Evolutionary conservation across 2,113 vertebrate species (phyloP), one percentile per base, ranked within the genome.

Genomic region (Lamprologus tigripictilis): DNA sequence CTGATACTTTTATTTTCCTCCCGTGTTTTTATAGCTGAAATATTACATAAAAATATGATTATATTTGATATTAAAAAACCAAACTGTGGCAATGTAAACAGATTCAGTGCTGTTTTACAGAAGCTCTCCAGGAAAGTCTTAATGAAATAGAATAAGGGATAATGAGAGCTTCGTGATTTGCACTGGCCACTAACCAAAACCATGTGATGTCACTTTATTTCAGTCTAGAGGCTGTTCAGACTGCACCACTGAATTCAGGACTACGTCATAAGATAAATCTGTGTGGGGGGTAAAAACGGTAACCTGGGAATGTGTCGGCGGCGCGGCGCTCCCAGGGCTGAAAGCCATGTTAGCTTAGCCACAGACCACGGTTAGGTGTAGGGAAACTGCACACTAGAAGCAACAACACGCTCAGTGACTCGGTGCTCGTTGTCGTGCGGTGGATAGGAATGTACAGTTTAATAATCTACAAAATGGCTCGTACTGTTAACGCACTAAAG

Each of bases 401-500:
- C 88, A 90, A 80, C 84, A 87, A 82, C 68, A 53, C 82, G 54
- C 88, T 89, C 54, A 76, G 79, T 58, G 42, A 80, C 9, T 83
- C 33, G 47, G 13, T 76, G 79, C 91, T 80, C 83, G 87, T 82
- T 17, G 80, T 42, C 4, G 40, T 61, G 79, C 80, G 79, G 81
- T 35, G 53, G 71, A 40, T 84, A 21, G 90, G 90, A 92, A 90
- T 93, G 91, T 90, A 91, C 86, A 88, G 80, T 85, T 93, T 92
- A 95, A 94, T 94, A 95, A 94, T 90, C 90, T 91, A 87, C 88
- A 68, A 95, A 95, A 96, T 95, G 95, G 94, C 95, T 93, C 71
- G 92, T 95, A 96, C 95, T 96, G 95, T 96, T 96, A 96, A 91
- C 85, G 89, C 93, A 92, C 93, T 92, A 87, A 90, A 89, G 63